phyloP scores from a whole-genome alignment of 2,888 invertebrate genomes.

The Sarcophaga subvicina region DNA sequence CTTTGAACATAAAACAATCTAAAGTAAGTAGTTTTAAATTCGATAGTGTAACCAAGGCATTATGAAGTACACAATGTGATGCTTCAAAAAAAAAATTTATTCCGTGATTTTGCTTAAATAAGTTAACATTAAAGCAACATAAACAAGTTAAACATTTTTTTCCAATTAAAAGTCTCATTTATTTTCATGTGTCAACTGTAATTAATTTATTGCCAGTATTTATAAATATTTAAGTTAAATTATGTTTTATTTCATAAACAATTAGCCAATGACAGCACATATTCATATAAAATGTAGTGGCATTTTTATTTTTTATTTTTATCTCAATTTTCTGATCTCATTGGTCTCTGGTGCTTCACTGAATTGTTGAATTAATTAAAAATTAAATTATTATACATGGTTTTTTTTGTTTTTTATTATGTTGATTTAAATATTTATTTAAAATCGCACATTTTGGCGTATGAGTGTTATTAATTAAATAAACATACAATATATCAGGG shows the following conservation, averaged over 20 bases:
- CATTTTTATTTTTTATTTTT: background rate
- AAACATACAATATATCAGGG: slow-evolving; percentile 29
- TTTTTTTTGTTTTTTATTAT: background rate
- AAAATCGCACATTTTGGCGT: background rate
- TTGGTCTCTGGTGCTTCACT: slow-evolving; percentile 6
- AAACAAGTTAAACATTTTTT: background rate
- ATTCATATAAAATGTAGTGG: background rate
- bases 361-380: slow-evolving; percentile 24
- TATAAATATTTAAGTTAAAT: slow-evolving; percentile 13
- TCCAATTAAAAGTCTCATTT: background rate
- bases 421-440: background rate
- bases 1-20: no score
- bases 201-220: slow-evolving; percentile 20
- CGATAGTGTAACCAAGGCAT: no score
- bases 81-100: no score
- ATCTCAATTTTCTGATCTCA: background rate
- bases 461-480: slow-evolving; percentile 36
- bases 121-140: no score
- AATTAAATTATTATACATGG: no score
- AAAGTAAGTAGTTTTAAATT: no score
- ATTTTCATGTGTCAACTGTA: slow-evolving; percentile 15
- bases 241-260: slow-evolving; percentile 35
- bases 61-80: no score
- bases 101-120: no score
- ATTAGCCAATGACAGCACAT: slow-evolving; percentile 30